phyloP scores from a whole-genome alignment of 2,113 vertebrate species.

The Terrapene triunguis region DNA sequence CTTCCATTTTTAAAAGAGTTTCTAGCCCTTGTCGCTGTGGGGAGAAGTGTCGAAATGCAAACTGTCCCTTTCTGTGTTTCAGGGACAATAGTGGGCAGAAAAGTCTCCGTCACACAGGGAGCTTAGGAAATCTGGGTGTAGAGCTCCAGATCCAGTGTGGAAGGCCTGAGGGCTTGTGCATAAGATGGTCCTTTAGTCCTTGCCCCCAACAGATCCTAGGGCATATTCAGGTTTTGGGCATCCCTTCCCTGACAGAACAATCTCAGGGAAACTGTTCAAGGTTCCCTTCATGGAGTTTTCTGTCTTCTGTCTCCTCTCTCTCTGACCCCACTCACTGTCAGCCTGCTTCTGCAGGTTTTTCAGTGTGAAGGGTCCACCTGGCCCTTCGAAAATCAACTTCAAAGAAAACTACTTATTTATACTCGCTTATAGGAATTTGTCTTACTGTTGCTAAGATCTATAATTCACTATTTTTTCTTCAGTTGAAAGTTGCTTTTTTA shows the following conservation, averaged over 20 bases:
- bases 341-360: slow-evolving; percentile 28
- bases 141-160: neutral
- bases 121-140: neutral
- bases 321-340: slow-evolving; percentile 46
- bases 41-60: neutral
- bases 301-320: slow-evolving; percentile 18
- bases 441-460: neutral
- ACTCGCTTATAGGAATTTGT: neutral
- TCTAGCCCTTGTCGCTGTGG: neutral
- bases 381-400: slow-evolving; percentile 48
- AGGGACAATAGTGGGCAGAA: neutral
- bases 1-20: neutral
- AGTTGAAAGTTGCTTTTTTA: neutral
- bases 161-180: neutral
- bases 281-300: neutral
- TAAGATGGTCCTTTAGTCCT: neutral
- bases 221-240: neutral
- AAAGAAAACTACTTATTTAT: slow-evolving; percentile 12
- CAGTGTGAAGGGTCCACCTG: neutral
- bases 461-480: neutral
- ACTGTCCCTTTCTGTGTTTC: neutral
- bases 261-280: neutral
- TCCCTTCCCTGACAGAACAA: neutral
- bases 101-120: neutral
- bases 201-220: neutral